Percentiles rank a stretch among this genome's conserved stretches.
Evolutionary conservation across 2,797 vertebrate genomes (phyloP).

Genomic region (Gymnocypris eckloni): DNA sequence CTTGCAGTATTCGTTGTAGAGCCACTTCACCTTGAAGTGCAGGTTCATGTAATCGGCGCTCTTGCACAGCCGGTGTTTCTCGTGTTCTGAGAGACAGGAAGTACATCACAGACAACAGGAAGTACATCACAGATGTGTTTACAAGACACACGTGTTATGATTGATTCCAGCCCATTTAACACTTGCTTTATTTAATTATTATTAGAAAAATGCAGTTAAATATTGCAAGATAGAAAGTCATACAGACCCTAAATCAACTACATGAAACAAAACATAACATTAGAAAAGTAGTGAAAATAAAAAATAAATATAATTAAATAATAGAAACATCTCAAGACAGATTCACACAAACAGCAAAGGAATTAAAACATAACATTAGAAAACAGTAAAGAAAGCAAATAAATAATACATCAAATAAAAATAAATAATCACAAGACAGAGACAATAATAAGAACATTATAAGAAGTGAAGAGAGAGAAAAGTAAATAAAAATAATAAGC

Average conservation of each 20-base stretch:
- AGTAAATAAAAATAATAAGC: neutral
- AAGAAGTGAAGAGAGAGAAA: too few species aligned
- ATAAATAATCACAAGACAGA: neutral
- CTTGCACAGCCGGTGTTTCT: conserved; percentile 95
- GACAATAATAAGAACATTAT: neutral
- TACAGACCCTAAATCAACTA: neutral
- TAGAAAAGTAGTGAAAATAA: too few species aligned
- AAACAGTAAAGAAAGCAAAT: neutral
- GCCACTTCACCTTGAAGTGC: conserved; percentile 99
- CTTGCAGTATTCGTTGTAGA: conserved; percentile 96
- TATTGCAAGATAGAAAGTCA: neutral
- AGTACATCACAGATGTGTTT: neutral
- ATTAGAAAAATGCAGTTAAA: neutral
- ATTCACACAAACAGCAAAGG: neutral
- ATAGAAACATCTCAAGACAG: neutral
- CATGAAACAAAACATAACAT: neutral
- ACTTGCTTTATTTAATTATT: neutral
- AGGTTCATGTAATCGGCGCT: conserved; percentile 99
- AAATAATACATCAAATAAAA: neutral
- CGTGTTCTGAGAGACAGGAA: conserved; percentile 82
- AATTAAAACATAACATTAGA: neutral
- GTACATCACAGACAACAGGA: conserved; percentile 17
- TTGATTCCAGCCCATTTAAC: neutral
- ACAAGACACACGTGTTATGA: neutral
- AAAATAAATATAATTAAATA: too few species aligned